Evolutionary conservation across 2,888 invertebrate genomes (phyloP), one percentile per base, ranked within the genome.

Genomic region (Nephrotoma appendiculata): DNA sequence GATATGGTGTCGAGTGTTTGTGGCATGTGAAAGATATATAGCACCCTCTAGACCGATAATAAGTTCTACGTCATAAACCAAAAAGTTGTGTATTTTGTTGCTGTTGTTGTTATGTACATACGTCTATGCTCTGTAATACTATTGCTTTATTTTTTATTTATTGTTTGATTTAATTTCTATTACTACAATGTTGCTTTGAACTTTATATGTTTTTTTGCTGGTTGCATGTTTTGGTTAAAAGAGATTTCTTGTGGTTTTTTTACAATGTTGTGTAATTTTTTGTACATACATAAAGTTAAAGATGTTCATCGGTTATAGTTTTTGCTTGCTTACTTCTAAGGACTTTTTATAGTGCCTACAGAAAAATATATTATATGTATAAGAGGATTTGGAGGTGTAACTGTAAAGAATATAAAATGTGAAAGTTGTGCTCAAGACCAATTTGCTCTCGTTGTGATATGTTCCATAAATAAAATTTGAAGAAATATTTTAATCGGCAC

Each of bases 31-130:
- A 86, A 86, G 86, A 86, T 86, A 86, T 86, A 86, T 86, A 45
- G 45, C 86, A 86, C 86, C 86, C 86, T 86, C 45, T 48, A 86
- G 86, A 86, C 86, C 86, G 86, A 86, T 86, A 86, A 86, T 86
- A 86, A 86, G 86, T 86, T 84, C 43, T 86, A 86, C 86, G 44
- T 86, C 86, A 86, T 86, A 86, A 86, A 86, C 45, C 86, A 84
- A 84, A 84, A 84, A 71, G 71, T 71, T 71, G 6, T 31, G 12
- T 71, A 31, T 71, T 31, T 44, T 71, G 31, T 31, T 31, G 31
- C 31, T 31, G 31, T 31, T 71, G 71, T 71, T 71, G 71, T 71
- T 71, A 4, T 71, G 15, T 71, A 9, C 19, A 7, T 71, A 4
- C 7, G 71, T 71, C 7, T 71, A 6, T 71, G 31, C 71, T 71